A percentile compares a stretch with the other conserved stretches of the same genome.
Evolutionary conservation across 2,888 invertebrate genomes (phyloP).

Genomic region (Carcina quercana): DNA sequence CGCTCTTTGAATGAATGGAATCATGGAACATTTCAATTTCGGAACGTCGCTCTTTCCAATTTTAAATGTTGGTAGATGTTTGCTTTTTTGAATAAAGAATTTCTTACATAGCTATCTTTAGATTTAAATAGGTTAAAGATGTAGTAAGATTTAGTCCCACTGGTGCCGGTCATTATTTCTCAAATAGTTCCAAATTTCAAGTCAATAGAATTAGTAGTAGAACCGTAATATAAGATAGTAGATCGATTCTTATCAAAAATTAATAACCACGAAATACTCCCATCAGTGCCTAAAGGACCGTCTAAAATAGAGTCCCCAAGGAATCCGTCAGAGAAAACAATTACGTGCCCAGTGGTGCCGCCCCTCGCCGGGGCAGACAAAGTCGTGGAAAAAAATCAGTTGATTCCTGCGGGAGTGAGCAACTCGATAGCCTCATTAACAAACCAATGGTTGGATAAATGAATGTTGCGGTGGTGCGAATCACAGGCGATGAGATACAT

Average conservation of each 20-base stretch:
- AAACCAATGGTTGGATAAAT: conserved; percentile 35
- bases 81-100: conserved; percentile 6
- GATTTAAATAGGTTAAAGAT: too few species aligned
- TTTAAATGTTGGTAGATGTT: conserved; percentile 17
- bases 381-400: conserved; percentile 41
- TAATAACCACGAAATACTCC: too few species aligned
- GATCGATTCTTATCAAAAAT: too few species aligned
- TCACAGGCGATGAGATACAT: neutral
- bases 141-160: too few species aligned
- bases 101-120: too few species aligned
- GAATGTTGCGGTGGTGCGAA: conserved; percentile 17
- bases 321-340: conserved; percentile 35
- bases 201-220: too few species aligned
- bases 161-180: too few species aligned
- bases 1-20: conserved; percentile 16
- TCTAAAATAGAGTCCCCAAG: too few species aligned
- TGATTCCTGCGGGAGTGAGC: conserved; percentile 36
- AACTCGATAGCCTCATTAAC: conserved; percentile 55
- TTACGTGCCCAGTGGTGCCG: conserved; percentile 26
- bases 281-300: too few species aligned
- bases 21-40: conserved; percentile 39
- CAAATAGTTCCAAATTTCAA: too few species aligned
- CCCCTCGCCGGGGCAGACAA: conserved; percentile 20
- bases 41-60: conserved; percentile 45
- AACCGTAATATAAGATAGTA: too few species aligned